phyloP scores from a whole-genome alignment of 35 echinoderm and acorn worm genomes.

The Lytechinus variegatus region DNA sequence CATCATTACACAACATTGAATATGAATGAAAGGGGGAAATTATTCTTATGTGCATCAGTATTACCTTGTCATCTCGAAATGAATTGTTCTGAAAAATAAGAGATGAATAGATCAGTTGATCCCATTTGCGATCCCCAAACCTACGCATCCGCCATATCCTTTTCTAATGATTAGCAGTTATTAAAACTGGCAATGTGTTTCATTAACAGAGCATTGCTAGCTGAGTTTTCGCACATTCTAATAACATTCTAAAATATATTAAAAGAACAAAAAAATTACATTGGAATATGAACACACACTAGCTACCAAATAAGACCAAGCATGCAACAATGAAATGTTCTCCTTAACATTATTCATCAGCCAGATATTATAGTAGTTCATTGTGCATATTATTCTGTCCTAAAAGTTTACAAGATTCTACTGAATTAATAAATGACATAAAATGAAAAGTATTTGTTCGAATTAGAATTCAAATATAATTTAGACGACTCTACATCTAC shows the following conservation, averaged over 20 bases:
- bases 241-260: neutral
- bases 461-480: too few relatives aligned
- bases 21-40: neutral
- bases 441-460: too few relatives aligned
- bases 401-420: too few relatives aligned
- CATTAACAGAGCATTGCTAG: neutral
- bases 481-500: too few relatives aligned
- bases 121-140: neutral
- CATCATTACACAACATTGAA: neutral
- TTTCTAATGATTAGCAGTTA: neutral
- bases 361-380: too few relatives aligned
- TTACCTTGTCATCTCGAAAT: neutral
- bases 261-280: neutral
- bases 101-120: neutral
- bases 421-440: too few relatives aligned
- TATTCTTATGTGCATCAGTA: neutral
- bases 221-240: neutral
- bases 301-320: too few relatives aligned
- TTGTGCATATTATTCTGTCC: too few relatives aligned
- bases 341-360: too few relatives aligned
- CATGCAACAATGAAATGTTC: too few relatives aligned
- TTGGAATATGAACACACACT: neutral
- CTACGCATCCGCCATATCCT: neutral
- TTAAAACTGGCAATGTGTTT: neutral
- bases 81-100: neutral